Conservation (phyloP, 2,797 vertebrate species). For the Rhabdophis nuchalis region DNA sequence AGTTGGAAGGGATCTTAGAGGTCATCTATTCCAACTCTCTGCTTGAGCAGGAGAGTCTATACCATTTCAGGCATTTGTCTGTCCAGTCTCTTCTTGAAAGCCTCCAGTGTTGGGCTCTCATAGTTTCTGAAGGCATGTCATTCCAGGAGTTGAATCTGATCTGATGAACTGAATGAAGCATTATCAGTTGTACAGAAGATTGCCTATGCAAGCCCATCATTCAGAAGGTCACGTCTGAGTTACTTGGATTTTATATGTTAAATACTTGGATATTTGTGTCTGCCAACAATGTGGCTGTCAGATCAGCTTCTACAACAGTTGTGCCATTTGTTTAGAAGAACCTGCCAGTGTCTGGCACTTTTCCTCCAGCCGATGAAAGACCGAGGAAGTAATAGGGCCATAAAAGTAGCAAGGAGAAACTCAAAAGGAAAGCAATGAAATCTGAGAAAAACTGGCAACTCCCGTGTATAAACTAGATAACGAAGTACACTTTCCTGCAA, state of each 20-base stretch:
- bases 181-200: background rate
- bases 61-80: background rate
- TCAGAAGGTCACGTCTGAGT: background rate
- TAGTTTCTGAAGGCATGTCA: background rate
- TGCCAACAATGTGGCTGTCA: background rate
- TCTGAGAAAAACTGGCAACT: conserved; percentile 50
- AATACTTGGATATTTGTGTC: accelerated
- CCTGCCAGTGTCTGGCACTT: conserved; percentile 58
- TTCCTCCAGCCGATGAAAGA: conserved; percentile 55
- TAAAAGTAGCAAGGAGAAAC: conserved; percentile 46
- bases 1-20: background rate
- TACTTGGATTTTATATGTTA: background rate
- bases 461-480: conserved; percentile 25
- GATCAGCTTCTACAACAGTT: background rate
- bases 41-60: background rate
- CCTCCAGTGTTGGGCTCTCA: background rate
- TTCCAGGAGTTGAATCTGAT: background rate
- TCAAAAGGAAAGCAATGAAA: conserved; percentile 25
- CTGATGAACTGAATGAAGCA: background rate
- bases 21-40: background rate
- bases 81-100: background rate
- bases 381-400: conserved; percentile 54
- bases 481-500: background rate
- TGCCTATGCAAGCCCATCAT: background rate
- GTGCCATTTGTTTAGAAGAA: conserved; percentile 49